phyloP scores from a whole-genome alignment of 2,113 vertebrate genomes.

The Ailurus styani region DNA sequence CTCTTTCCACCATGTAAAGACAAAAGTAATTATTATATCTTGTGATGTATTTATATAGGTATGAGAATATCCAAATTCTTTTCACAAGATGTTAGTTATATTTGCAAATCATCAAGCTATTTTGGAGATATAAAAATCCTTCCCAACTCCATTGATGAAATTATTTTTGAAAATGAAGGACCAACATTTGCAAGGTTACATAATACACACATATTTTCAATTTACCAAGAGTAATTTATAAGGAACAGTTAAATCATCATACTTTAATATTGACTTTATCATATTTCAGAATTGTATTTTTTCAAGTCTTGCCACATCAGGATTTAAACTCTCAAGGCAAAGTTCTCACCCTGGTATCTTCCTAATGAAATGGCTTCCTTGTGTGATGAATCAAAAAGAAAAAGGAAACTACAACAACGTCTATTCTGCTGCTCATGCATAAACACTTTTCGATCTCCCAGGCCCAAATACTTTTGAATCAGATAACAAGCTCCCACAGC shows the following conservation, averaged over 20 bases:
- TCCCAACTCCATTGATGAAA: background rate
- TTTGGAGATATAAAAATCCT: background rate
- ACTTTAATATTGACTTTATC: background rate
- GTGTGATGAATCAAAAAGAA: background rate
- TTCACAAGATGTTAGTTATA: background rate
- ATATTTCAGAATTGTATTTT: background rate
- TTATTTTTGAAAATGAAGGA: constrained; percentile 8
- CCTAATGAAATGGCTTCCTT: background rate
- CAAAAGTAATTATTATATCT: background rate
- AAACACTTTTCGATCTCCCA: background rate
- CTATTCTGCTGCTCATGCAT: background rate
- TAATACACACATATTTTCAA: background rate
- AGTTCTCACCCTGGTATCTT: background rate
- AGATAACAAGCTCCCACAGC: background rate
- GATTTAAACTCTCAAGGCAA: background rate
- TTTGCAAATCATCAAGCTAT: background rate
- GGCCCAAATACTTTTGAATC: background rate
- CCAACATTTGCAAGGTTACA: background rate
- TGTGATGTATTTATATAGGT: background rate
- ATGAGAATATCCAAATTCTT: background rate
- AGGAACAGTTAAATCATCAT: background rate
- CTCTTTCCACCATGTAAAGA: background rate
- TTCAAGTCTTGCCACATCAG: background rate
- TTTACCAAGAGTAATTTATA: background rate
- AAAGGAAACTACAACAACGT: background rate